Percentiles rank a stretch among this genome's conserved stretches.
phyloP scores from a whole-genome alignment of 2,888 invertebrate species.

The Formica aserva region DNA sequence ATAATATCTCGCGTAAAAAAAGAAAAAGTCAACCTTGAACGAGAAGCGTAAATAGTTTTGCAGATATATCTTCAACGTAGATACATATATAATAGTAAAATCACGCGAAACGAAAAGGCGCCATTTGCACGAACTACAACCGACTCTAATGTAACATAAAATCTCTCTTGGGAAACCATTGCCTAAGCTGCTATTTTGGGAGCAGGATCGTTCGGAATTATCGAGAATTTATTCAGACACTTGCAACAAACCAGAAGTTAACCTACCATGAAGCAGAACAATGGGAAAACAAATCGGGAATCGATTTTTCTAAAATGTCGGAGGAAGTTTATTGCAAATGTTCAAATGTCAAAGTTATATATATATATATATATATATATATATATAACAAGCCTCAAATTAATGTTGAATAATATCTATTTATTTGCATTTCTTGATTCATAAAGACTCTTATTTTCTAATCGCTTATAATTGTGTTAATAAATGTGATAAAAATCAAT shows the following conservation, averaged over 20 bases:
- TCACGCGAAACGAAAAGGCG: slow-evolving; percentile 9
- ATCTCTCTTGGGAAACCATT: slow-evolving; percentile 44
- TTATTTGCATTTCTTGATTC: background rate
- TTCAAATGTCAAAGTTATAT: background rate
- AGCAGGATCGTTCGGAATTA: slow-evolving; percentile 39
- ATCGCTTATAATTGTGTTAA: background rate
- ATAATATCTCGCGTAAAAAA: background rate
- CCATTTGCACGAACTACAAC: slow-evolving; percentile 40
- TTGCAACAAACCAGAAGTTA: slow-evolving; percentile 34
- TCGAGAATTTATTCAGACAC: slow-evolving; percentile 48
- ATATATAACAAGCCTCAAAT: background rate
- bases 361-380: background rate
- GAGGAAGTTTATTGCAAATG: background rate
- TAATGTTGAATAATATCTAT: background rate
- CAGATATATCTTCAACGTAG: background rate
- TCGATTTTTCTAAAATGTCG: background rate
- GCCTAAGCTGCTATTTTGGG: slow-evolving; percentile 38
- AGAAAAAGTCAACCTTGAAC: background rate
- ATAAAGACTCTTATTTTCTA: background rate
- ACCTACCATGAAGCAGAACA: background rate
- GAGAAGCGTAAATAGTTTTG: background rate
- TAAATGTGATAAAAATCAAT: background rate
- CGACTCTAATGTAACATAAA: slow-evolving; percentile 45
- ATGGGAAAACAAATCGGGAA: background rate
- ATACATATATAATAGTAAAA: background rate